Evolutionary conservation across 2,888 invertebrate genomes (phyloP), one percentile per base, ranked within the genome.

Genomic region (Spicauda simplicius): DNA sequence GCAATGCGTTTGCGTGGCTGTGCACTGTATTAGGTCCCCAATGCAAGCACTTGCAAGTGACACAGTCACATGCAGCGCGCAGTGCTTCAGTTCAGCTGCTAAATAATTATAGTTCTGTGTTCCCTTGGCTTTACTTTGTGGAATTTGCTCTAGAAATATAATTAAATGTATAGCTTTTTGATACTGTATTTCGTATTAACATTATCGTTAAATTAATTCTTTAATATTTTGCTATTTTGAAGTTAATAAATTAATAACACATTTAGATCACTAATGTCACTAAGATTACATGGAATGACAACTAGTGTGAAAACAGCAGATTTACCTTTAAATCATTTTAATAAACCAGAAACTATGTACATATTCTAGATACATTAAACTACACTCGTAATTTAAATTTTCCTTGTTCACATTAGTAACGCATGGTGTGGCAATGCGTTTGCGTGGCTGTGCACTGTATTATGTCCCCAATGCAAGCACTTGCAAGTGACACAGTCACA

Each of bases 401-500:
- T 5, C 16, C 48, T 58, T 64, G 37, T 33, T 33, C 19, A 8
- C 41, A 53, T 64, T 58, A 64, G 53, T 58, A 53, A 58, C 64
- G 64, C 58, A n/a, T 64, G 53, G 41, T 53, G 53, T 64, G 58
- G 64, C 64, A 58, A 64, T 64, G 64, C 33, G 48, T 50, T 57
- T 58, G 45, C 48, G 52, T 58, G 11, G 50, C 53, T 41, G 53
- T 58, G 64, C 64, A 64, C 50, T 20, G 64, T 41, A 52, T 33
- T 25, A 52, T 19, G 57, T 58, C 64, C 64, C 58, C 58, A 65
- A 58, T 65, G 16, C 48, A 2, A 48, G 48, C 14, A 65, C 58
- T 53, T 65, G 64, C 64, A 58, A 53, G 64, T 65, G 64, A 65
- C 64, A 64, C 37, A 64, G 48, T 64, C 64, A 64, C 20, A 37